A percentile compares a stretch with the other conserved stretches of the same genome.
phyloP scores from a whole-genome alignment of 2,797 vertebrate genomes.

The Echeneis naucrates region DNA sequence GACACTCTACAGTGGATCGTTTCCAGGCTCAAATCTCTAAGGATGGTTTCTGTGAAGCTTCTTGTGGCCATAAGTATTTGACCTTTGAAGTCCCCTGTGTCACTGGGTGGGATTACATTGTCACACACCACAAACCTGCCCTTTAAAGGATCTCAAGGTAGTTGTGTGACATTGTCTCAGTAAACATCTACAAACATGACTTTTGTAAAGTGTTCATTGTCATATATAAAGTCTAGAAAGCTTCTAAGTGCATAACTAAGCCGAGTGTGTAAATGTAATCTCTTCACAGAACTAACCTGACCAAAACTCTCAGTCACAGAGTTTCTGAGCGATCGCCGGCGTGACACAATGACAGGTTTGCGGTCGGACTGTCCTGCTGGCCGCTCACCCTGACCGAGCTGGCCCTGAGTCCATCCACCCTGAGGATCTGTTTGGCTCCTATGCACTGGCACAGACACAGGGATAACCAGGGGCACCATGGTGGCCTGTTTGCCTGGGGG shows the following conservation, averaged over 20 bases:
- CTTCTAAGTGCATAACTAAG: too few species aligned
- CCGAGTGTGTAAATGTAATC: background rate
- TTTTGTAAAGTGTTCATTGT: background rate
- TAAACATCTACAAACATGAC: slow-evolving; percentile 5
- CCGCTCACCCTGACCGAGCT: slow-evolving; percentile 64
- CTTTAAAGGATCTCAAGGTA: background rate
- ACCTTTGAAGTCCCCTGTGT: slow-evolving; percentile 11
- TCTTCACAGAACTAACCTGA: slow-evolving; percentile 66
- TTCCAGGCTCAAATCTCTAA: background rate
- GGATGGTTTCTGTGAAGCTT: background rate
- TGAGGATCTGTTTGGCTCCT: slow-evolving; percentile 73
- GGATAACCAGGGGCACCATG: slow-evolving; percentile 89
- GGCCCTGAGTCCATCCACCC: slow-evolving; percentile 82
- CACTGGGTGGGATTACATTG: background rate
- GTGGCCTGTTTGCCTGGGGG: slow-evolving; percentile 65
- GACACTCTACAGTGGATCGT: slow-evolving; percentile 19
- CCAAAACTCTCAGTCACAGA: slow-evolving; percentile 70
- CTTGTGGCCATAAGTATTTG: background rate
- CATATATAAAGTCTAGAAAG: background rate
- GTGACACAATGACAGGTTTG: slow-evolving; percentile 90
- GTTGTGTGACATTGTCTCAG: background rate
- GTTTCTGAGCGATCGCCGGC: slow-evolving; percentile 87
- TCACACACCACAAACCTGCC: background rate
- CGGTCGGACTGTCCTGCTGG: slow-evolving; percentile 80
- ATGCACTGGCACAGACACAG: slow-evolving; percentile 92